Percentiles rank a stretch among this genome's conserved stretches.
Conservation (phyloP, 2,888 invertebrate genomes). For the Autographa gamma region DNA sequence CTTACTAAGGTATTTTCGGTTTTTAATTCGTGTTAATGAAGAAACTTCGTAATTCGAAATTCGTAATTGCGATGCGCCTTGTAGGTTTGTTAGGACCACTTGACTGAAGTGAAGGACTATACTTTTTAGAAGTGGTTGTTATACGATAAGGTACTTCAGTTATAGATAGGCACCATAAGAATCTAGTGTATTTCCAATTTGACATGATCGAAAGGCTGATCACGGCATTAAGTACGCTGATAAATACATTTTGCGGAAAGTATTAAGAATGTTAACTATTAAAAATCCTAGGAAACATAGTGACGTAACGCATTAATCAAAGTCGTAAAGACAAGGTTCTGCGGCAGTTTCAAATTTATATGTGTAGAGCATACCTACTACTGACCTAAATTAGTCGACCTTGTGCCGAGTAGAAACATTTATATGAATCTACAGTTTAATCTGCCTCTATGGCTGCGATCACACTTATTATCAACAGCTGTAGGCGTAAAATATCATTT, state of each 20-base stretch:
- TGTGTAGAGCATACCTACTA: background rate
- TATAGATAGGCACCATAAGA: background rate
- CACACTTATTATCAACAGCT: background rate
- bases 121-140: background rate
- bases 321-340: background rate
- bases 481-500: background rate
- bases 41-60: background rate
- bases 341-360: background rate
- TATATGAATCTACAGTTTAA: background rate
- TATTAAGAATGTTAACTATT: background rate
- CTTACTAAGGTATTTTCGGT: background rate
- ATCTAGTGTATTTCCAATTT: background rate
- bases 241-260: no score
- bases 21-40: conserved; percentile 2
- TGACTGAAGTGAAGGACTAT: background rate
- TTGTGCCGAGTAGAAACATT: background rate
- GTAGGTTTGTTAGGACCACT: background rate
- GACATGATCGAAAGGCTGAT: background rate
- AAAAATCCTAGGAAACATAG: background rate
- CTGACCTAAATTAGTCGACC: background rate
- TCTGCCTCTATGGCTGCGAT: background rate
- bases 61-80: background rate
- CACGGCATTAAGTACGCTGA: no score
- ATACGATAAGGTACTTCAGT: background rate
- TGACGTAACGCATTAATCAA: background rate